These are phyloP conservation scores for Corythaixoides concolor DNA, from an alignment of 2,113 vertebrate genomes.

Conservation along the genomic window DNA sequence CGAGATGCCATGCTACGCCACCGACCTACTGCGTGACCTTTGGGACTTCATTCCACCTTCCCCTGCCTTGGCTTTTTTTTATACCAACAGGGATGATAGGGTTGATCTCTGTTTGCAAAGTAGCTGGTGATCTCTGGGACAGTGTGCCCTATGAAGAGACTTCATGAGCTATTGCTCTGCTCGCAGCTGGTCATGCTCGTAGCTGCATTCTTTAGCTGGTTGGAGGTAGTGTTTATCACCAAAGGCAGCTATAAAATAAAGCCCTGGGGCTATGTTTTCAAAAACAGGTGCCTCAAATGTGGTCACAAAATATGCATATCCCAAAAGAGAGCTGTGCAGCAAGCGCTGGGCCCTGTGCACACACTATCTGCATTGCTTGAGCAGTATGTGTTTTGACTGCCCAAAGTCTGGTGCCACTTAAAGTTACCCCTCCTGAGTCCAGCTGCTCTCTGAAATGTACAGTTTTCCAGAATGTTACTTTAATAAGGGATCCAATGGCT, in stretches of 20 bases:
- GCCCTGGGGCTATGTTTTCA: background rate
- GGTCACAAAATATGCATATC: background rate
- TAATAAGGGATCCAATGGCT: background rate
- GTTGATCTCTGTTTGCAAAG: background rate
- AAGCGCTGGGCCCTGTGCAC: background rate
- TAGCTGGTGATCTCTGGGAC: background rate
- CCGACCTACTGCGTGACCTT: background rate
- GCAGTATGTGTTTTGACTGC: background rate
- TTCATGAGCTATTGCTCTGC: background rate
- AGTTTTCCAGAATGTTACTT: background rate
- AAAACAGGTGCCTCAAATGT: slow-evolving; percentile 20
- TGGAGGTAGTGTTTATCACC: slow-evolving; percentile 15
- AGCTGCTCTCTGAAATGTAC: background rate
- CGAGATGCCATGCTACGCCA: background rate
- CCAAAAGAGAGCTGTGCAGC: background rate
- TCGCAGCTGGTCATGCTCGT: background rate
- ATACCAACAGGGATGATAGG: background rate
- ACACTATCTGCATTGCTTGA: background rate
- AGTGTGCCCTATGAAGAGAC: background rate
- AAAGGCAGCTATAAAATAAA: slow-evolving; percentile 39
- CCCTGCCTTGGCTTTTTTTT: background rate
- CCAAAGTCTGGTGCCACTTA: background rate
- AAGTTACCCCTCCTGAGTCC: background rate
- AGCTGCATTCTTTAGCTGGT: slow-evolving; percentile 7
- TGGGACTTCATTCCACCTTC: background rate